Base-by-base conservation (phyloP, 2,888 invertebrate genomes). In the Athrips mouffetella region DNA sequence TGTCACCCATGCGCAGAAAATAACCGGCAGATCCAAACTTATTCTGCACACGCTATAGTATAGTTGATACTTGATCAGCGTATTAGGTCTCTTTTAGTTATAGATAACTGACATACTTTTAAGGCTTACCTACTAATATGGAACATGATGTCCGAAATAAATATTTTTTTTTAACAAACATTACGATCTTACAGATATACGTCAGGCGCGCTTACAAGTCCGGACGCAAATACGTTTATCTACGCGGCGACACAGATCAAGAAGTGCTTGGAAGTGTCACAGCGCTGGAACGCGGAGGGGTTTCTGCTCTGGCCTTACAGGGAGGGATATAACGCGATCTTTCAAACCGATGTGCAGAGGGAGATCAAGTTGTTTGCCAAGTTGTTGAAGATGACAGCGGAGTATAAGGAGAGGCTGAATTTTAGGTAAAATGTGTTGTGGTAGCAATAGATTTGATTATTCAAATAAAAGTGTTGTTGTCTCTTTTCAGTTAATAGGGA, bases 361-460 rank as follows among this genome's bases (percentile, higher is more conserved):
- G 92, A 93, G 68, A 81, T 92, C 48, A 90, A 91, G 63, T 71
- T 92, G 55, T 90, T 91, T 73, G 90, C 91, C 0, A 89, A 89
- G 61, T 79, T 92, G 54, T 77, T 92, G 46, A 90, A 89, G 73
- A 88, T 92, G 68, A 91, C 91, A 2, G 88, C 91, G 1, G 92
- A 90, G 46, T 92, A 91, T 66, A 91, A 91, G 65, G 91, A 92
- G 47, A 89, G 91, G 58, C 78, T 92, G 33, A 91, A 90, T 37
- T 91, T 16, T n/a, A 44, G 44, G 44, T 42, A 27, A 7, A 11
- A 29, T 5, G 10, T 2, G 27, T 27, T 7, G 27, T 10, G 10
- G 7, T 23, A 23, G 7, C 7, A 23, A 23, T 23, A 23, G n/a
- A 23, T 23, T 23, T 23, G 3, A 23, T 23, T 7, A 23, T n/a